Conservation (phyloP, 2,113 vertebrate genomes). For the Falcunculus frontatus region DNA sequence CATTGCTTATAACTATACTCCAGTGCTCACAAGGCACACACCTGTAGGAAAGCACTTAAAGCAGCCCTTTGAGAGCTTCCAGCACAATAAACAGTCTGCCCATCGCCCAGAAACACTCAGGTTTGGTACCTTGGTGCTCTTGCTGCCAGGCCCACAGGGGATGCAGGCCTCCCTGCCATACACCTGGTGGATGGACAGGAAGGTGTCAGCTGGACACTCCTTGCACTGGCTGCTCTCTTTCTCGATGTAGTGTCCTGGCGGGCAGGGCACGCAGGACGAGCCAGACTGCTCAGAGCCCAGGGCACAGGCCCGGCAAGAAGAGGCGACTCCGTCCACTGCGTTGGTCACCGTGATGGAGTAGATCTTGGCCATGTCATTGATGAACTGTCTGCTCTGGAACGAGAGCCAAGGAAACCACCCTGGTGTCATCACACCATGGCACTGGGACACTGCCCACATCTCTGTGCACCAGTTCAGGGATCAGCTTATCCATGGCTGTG, state of each 20-base stretch:
- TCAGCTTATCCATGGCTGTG: accelerated
- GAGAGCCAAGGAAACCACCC: slow-evolving; percentile 32
- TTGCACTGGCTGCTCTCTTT: slow-evolving; percentile 83
- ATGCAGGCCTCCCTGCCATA: slow-evolving; percentile 84
- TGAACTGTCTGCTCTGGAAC: slow-evolving; percentile 80
- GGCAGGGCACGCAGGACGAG: slow-evolving; percentile 91
- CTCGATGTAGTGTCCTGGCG: slow-evolving; percentile 89
- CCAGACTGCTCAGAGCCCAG: slow-evolving; percentile 78
- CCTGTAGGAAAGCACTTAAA: neutral
- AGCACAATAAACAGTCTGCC: neutral
- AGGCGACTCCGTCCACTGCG: slow-evolving; percentile 85
- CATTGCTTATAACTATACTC: neutral
- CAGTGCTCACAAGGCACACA: neutral
- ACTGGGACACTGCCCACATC: neutral
- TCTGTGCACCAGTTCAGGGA: neutral
- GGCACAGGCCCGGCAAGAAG: slow-evolving; percentile 85
- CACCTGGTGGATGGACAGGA: slow-evolving; percentile 84
- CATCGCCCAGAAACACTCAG: accelerated
- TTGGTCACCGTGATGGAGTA: slow-evolving; percentile 90
- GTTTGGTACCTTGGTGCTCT: slow-evolving; percentile 79
- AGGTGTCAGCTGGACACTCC: slow-evolving; percentile 85
- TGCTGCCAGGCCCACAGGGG: slow-evolving; percentile 87
- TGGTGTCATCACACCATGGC: neutral
- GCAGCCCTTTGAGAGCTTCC: neutral
- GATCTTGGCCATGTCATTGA: slow-evolving; percentile 89